A percentile compares a stretch with the other conserved stretches of the same genome.
phyloP scores from a whole-genome alignment of 2,888 invertebrate genomes.

The Callinectes sapidus region DNA sequence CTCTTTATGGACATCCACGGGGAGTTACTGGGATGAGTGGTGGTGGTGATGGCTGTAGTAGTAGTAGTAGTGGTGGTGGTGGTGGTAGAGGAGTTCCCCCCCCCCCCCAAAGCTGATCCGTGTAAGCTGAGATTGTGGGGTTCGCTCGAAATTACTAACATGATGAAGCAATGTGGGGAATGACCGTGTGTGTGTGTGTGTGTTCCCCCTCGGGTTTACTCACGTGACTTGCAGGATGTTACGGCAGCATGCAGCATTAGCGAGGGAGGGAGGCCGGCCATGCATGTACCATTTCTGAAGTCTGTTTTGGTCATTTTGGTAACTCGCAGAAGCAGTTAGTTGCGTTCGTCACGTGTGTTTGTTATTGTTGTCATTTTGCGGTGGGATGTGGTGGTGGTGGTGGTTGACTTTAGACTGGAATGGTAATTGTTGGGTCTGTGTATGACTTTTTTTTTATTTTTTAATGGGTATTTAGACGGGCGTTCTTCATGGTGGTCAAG shows the following conservation, averaged over 20 bases:
- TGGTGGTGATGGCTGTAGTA: background rate
- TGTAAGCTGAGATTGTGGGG: background rate
- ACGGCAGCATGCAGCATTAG: too few species aligned
- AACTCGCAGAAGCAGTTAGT: background rate
- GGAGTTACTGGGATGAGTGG: background rate
- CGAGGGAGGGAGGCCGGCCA: too few species aligned
- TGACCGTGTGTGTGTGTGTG: slow-evolving; percentile 16
- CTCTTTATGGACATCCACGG: background rate
- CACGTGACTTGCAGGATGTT: background rate
- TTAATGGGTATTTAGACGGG: too few species aligned
- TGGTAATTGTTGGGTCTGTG: too few species aligned
- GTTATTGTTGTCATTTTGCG: background rate
- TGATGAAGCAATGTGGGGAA: background rate
- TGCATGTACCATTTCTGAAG: background rate
- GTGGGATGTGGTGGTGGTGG: too few species aligned
- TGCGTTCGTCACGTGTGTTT: background rate
- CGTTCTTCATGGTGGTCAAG: too few species aligned
- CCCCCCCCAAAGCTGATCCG: background rate
- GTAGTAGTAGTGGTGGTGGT: background rate
- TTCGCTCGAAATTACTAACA: background rate
- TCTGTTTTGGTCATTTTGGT: background rate
- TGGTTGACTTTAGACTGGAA: too few species aligned
- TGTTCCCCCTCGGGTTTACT: background rate
- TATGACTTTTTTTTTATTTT: too few species aligned
- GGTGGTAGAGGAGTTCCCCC: background rate